Percentiles rank a stretch among this genome's conserved stretches.
Conservation (phyloP, 1,140 invertebrate species). For the Mizuhopecten yessoensis region DNA sequence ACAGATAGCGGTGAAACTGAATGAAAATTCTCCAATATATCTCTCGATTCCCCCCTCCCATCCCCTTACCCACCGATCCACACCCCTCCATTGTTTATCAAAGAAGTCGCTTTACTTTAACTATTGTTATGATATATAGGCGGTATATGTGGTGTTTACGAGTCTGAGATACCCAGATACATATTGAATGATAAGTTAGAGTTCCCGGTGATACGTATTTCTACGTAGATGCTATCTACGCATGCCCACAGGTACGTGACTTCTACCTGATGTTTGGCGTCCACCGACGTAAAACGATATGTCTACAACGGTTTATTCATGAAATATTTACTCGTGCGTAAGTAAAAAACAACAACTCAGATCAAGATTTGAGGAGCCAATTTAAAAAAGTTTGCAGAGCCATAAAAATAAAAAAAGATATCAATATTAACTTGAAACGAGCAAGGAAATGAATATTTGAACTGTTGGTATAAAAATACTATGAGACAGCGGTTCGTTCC, state of each 20-base stretch:
- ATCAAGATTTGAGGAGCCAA: conserved; percentile 11
- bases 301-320: conserved; percentile 13
- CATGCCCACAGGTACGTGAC: not conserved
- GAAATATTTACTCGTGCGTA: not conserved
- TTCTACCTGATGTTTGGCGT: not conserved
- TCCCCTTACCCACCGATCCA: too few relatives aligned
- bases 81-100: not conserved
- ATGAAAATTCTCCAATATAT: not conserved
- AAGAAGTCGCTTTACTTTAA: not conserved
- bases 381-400: too few relatives aligned
- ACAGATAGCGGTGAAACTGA: not conserved
- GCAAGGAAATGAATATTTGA: too few relatives aligned
- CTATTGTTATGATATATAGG: not conserved
- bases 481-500: too few relatives aligned
- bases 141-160: not conserved
- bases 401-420: not conserved
- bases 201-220: not conserved
- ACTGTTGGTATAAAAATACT: too few relatives aligned
- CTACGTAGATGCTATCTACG: not conserved
- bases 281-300: not conserved
- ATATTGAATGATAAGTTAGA: not conserved
- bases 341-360: not conserved
- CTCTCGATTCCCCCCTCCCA: not conserved
- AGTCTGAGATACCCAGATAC: not conserved
- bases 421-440: too few relatives aligned